Evolutionary conservation across 1,140 invertebrate species (phyloP), one percentile per base, ranked within the genome.

Genomic region (Bactericera cockerelli): DNA sequence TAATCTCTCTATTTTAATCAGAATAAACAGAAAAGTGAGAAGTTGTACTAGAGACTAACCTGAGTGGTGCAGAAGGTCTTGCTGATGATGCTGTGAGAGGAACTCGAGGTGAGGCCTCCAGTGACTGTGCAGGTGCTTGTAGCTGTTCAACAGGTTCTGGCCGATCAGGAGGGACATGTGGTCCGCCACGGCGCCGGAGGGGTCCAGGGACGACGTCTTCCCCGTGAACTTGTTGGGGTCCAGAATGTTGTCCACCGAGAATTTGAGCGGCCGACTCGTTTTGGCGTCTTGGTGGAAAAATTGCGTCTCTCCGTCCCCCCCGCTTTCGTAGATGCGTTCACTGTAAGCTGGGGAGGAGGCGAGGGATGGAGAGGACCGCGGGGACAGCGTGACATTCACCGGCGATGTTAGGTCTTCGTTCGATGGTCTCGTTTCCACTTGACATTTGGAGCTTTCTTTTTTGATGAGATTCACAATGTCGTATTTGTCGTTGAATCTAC

Each of bases 141-240:
- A 49, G 22, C 22, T 49, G 19, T 49, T 49, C 4, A 49, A 8
- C 4, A 49, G 6, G 19, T 49, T 49, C 22, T 49, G 42, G 6
- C 42, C 42, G 22, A 49, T 49, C 3, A 49, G n/a, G 28, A 31
- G 4, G 8, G 42, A 49, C 22, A 49, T 19, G 19, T 49, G n/a
- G 19, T 49, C 22, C 6, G n/a, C 54, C 55, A 62, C 26, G 3
- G 55, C 10, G n/a, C n/a, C n/a, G n/a, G n/a, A n/a, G 53, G 49
- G 16, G 54, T 38, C 54, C 16, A 59, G 53, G n/a, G 61, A 42
- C 68, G 62, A 26, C 67, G 68, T 63, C 68, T 75, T 72, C 2
- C 88, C 88, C 8, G 86, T 91, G 69, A 93, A 92, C 70, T 92
- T 92, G 61, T 83, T 90, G 0, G 89, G 89, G 69, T 92, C 88